Percentiles rank a stretch among this genome's conserved stretches.
phyloP scores from a whole-genome alignment of 2,113 vertebrate genomes.

The Dipodomys ordii region DNA sequence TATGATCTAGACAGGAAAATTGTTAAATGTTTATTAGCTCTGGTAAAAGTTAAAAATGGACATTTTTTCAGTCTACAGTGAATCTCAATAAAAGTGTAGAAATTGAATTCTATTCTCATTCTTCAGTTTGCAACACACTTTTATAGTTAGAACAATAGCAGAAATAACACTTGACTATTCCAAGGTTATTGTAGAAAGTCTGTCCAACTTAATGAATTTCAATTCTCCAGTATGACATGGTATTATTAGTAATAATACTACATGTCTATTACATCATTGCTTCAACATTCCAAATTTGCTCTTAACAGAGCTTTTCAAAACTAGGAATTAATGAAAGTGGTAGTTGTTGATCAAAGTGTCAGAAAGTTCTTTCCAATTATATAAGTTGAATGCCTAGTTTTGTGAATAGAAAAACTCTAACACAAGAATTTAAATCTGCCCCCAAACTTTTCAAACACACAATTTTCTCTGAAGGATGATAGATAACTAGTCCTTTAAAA shows the following conservation, averaged over 20 bases:
- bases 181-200: background rate
- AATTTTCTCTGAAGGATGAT: conserved; percentile 17
- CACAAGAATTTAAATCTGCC: background rate
- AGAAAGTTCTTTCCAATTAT: background rate
- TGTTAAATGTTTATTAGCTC: background rate
- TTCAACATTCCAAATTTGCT: background rate
- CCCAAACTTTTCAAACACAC: background rate
- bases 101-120: background rate
- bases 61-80: background rate
- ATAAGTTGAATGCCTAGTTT: background rate
- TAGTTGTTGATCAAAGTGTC: conserved; percentile 8
- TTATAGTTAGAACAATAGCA: background rate
- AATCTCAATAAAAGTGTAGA: background rate
- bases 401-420: background rate
- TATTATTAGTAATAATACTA: background rate
- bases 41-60: background rate
- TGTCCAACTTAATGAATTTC: background rate
- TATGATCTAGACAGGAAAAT: background rate
- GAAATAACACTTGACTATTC: background rate
- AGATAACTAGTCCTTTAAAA: conserved; percentile 18
- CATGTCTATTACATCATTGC: background rate
- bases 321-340: background rate
- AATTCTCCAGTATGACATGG: background rate
- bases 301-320: background rate
- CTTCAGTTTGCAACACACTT: background rate